These are phyloP conservation scores for Lasaia peninsularis DNA, from an alignment of 1,140 invertebrate genomes.

Conservation along the genomic window DNA sequence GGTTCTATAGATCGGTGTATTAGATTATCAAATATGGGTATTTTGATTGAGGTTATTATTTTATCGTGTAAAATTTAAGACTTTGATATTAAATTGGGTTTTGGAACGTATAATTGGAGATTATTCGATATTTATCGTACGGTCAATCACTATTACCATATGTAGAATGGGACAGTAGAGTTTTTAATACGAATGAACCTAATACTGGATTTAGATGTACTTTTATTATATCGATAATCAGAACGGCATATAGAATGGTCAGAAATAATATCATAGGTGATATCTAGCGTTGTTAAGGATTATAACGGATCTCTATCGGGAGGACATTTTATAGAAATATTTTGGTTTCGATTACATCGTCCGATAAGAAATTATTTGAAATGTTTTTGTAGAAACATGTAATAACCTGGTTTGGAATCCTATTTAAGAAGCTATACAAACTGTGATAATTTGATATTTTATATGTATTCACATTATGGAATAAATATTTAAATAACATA, in stretches of 20 bases:
- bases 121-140: not conserved
- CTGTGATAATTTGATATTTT: too few relatives aligned
- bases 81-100: slow-evolving; percentile 4
- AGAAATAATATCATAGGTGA: slow-evolving; percentile 3
- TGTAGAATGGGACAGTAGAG: not conserved
- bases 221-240: not conserved
- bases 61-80: slow-evolving; percentile 7
- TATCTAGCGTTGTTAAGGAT: not conserved
- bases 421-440: too few relatives aligned
- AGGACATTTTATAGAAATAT: not conserved
- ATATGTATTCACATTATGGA: too few relatives aligned
- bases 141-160: slow-evolving; percentile 1
- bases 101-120: slow-evolving; percentile 1
- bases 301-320: not conserved
- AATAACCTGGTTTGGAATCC: too few relatives aligned
- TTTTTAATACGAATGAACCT: not conserved
- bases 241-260: not conserved
- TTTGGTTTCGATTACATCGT: not conserved
- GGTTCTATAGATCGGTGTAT: slow-evolving; percentile 2
- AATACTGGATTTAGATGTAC: not conserved
- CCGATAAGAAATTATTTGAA: not conserved
- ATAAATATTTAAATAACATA: too few relatives aligned
- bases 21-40: slow-evolving; percentile 6
- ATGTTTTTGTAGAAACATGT: not conserved
- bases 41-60: slow-evolving; percentile 9